These are phyloP conservation scores for Empis livida DNA, from an alignment of 2,888 invertebrate genomes.

Conservation along the genomic window DNA sequence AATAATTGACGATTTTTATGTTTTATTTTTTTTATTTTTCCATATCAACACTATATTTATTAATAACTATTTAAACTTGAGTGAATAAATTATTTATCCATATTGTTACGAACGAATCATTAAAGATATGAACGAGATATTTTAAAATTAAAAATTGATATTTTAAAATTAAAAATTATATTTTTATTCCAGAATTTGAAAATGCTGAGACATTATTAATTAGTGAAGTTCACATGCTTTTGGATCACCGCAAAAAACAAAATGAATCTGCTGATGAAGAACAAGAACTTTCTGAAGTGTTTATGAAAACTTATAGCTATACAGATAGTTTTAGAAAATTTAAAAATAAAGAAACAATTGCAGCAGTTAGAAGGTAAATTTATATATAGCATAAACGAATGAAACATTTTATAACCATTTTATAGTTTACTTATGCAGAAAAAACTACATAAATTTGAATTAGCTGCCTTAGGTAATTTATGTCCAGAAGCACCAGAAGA, in stretches of 20 bases:
- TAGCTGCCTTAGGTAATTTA: slow-evolving; percentile 94
- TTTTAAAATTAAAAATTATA: background rate
- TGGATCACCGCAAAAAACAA: slow-evolving; percentile 94
- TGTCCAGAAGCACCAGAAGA: slow-evolving; percentile 98
- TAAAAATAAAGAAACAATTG: slow-evolving; percentile 96
- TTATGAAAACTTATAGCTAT: slow-evolving; percentile 94
- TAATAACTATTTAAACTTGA: background rate
- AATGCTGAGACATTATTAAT: slow-evolving; percentile 94
- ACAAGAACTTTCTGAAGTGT: slow-evolving; percentile 96
- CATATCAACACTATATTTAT: too few species aligned
- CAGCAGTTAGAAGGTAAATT: slow-evolving; percentile 81
- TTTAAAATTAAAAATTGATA: background rate
- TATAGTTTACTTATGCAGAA: slow-evolving; percentile 81
- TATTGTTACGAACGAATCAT: too few species aligned
- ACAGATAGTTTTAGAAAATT: slow-evolving; percentile 94
- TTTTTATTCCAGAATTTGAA: slow-evolving; percentile 71
- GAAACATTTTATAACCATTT: slow-evolving; percentile 15
- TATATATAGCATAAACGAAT: background rate
- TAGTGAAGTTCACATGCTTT: slow-evolving; percentile 89
- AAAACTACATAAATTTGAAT: slow-evolving; percentile 94
- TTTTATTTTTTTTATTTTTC: background rate
- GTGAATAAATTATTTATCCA: too few species aligned
- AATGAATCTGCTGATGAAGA: slow-evolving; percentile 98
- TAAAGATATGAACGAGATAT: too few species aligned
- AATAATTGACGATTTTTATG: background rate